Base-by-base conservation (phyloP, 2,113 vertebrate species). In the Cyprinus carpio region DNA sequence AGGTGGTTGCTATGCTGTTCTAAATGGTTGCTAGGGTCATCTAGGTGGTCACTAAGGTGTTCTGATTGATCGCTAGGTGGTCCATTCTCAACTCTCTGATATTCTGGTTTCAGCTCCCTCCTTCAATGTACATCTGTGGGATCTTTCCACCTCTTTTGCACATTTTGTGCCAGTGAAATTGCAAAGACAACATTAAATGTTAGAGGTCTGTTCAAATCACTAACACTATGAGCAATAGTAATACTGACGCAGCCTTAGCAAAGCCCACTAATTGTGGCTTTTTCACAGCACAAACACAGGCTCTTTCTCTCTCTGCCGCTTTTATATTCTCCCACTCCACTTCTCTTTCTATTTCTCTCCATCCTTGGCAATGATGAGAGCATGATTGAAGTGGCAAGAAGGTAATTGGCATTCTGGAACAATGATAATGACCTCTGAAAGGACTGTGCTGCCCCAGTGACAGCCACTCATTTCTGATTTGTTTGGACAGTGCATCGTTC, bases 331-430 rank as follows among this genome's bases (percentile, higher is more conserved):
- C 34, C 37, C 34, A 15, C 67, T 84, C 51, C 76, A 40, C 60
- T 74, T 64, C 46, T 64, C 64, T 71, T 43, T 51, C 15, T 29
- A n/a, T 83, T 75, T 51, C 72, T 40, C 76, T 75, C 25, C 15
- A 62, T 86, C 76, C 49, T 75, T 89, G 82, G 86, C 84, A 82
- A 84, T 43, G 80, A 88, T 18, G 65, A 81, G 84, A 84, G 65
- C 82, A 89, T 91, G 90, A 90, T 89, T 91, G 83, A 85, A 90
- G 83, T 86, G 87, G 86, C 60, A 81, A 65, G 84, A 87, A 49
- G 72, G 72, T 82, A 80, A 49, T 87, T 87, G 83, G 43, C 79
- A 84, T 89, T 83, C 72, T 34, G 67, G 64, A 62, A 65, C 51
- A 56, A 56, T 71, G 80, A 90, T 90, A 90, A 83, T 75, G 87